phyloP scores from a whole-genome alignment of 2,888 invertebrate genomes.

The Helleia helle region DNA sequence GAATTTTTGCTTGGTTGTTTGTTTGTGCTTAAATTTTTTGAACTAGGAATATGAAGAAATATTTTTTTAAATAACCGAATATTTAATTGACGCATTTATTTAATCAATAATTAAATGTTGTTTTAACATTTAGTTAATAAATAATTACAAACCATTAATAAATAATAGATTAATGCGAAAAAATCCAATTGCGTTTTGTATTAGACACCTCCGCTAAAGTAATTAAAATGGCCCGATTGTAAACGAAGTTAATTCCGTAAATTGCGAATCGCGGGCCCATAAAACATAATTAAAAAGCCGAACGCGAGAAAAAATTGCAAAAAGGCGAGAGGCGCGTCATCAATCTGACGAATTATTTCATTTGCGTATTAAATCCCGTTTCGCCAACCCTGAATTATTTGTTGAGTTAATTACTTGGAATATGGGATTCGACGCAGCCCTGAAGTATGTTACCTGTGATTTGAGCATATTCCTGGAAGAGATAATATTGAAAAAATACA shows the following conservation, averaged over 20 bases:
- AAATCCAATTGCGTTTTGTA: conserved; percentile 6
- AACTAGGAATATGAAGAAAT: no score
- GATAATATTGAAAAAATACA: no score
- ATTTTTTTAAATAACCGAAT: no score
- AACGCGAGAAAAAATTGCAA: conserved; percentile 44
- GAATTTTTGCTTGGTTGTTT: no score
- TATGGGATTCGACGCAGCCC: not conserved
- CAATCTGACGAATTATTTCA: conserved; percentile 72
- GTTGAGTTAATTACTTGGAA: conserved; percentile 57
- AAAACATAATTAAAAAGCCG: conserved; percentile 72
- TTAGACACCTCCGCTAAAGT: conserved; percentile 23
- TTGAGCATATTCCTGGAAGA: not conserved
- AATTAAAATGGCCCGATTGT: conserved; percentile 29
- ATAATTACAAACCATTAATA: no score
- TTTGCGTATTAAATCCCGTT: conserved; percentile 72
- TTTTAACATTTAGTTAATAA: no score
- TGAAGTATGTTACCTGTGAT: not conserved
- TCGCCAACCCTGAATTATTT: conserved; percentile 68
- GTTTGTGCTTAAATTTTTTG: no score
- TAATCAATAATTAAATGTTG: no score
- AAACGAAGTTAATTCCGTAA: conserved; percentile 61
- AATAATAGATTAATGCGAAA: conserved; percentile 18
- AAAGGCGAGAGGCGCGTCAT: conserved; percentile 61
- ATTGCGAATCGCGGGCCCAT: conserved; percentile 65
- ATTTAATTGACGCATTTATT: no score